Evolutionary conservation across 1,140 invertebrate species (phyloP), one percentile per base, ranked within the genome.

Genomic region (Listronotus bonariensis): DNA sequence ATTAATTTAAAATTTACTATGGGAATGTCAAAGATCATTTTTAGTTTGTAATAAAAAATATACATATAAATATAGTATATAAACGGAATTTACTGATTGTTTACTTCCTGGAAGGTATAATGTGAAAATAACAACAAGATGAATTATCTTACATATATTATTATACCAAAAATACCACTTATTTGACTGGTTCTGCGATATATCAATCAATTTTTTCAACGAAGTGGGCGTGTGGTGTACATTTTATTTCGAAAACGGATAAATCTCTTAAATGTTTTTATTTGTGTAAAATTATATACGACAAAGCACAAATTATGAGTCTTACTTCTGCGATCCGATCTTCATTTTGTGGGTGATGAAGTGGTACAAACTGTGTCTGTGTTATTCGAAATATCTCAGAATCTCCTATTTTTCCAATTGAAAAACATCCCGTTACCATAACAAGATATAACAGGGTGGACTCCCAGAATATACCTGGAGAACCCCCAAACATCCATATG

Each of bases 361-460:
- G 80, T 4, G 95, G 93, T 2, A 97, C 82, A 77, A 97, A 95
- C 71, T 89, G 87, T 0, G 93, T 93, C 76, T 95, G 92, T 0
- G 93, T 97, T 42, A 98, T 92, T 68, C 93, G 86, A 79, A 97
- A 98, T 18, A 98, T 89, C 84, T 98, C 96, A 6, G 91, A 89
- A 70, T 97, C 93, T 12, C 87, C 87, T 46, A 98, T 91, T 83
- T 97, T 98, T 10, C 95, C 96, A 61, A 97, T 89, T 3, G 95
- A 97, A 65, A 95, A 89, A 78, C 94, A 97, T 7, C 95, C 93
- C 6, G 92, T 96, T n/a, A 98, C 91, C 69, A 97, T 84, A 5
- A 97, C 93, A 45, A 98, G 83, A 75, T 93, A 97, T 26, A 94
- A 82, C 32, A 94, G 79, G 31, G 88, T 89, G 68, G 86, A 88